Evolutionary conservation across 2,888 invertebrate species (phyloP).

Genomic region (Gibbula magus): DNA sequence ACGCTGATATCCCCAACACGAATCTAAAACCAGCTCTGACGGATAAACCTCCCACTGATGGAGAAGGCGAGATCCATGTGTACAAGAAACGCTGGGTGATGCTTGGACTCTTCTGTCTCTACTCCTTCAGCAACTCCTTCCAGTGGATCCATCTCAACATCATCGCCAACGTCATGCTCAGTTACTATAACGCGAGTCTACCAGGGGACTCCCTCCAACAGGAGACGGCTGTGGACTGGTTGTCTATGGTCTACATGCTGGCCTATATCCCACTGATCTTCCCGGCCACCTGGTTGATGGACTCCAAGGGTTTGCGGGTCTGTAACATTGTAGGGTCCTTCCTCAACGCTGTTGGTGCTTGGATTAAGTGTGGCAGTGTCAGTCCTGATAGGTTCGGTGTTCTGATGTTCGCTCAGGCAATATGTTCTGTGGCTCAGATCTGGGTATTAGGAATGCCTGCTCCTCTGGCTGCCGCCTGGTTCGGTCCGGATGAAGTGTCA

Average conservation of each 20-base stretch:
- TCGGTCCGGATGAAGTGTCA: constrained; percentile 95
- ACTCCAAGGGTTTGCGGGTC: constrained; percentile 83
- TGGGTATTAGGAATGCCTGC: constrained; percentile 96
- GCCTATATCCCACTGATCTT: constrained; percentile 97
- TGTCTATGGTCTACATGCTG: constrained; percentile 98
- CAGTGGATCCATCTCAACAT: constrained; percentile 99
- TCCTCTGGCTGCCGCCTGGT: constrained; percentile 94
- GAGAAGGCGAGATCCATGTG: constrained; percentile 35
- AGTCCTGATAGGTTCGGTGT: constrained; percentile 89
- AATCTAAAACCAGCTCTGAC: too few species aligned
- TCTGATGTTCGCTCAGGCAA: constrained; percentile 87
- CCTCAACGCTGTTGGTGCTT: constrained; percentile 87
- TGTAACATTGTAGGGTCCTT: constrained; percentile 69
- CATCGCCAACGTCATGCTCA: constrained; percentile 86
- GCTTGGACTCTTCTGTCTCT: constrained; percentile 88
- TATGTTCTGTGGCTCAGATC: constrained; percentile 86
- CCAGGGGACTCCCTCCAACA: constrained; percentile 66
- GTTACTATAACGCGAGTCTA: constrained; percentile 77
- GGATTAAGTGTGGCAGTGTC: constrained; percentile 84
- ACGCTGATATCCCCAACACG: too few species aligned
- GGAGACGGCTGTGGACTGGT: constrained; percentile 88
- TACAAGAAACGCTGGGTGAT: constrained; percentile 85
- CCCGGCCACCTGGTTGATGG: constrained; percentile 96
- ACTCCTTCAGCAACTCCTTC: constrained; percentile 92
- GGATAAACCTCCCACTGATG: background rate